Evolutionary conservation across 2,797 vertebrate species (phyloP), one percentile per base, ranked within the genome.

Genomic region (Pseudochirops cupreus): DNA sequence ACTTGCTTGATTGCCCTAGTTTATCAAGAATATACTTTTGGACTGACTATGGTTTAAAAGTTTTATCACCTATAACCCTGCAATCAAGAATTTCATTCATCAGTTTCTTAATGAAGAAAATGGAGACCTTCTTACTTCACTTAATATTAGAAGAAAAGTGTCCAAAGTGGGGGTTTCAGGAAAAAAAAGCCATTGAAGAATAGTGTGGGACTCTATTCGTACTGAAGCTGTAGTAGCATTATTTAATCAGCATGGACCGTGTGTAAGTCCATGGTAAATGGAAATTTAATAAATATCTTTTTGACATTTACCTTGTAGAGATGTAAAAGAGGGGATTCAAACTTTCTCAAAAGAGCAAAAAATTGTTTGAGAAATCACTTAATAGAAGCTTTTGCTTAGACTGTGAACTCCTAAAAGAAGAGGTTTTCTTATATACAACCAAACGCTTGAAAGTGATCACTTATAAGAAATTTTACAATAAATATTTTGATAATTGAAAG

Each of bases 61-160:
- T 39, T 82, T 21, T 82, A 82, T 39, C 18, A 82, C n/a, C 16
- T 82, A 67, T n/a, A 82, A 10, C 1, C n/a, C n/a, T 46, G 21
- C 0, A 5, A 46, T 46, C 74, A 46, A 74, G n/a, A 39, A 74
- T 31, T 54, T 24, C 5, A 50, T 82, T 92, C 57, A 26, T 54
- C 92, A 91, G 91, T 2, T 11, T 92, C 50, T 54, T 93, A 12
- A 94, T 29, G 2, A 46, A 90, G 13, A 56, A 46, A 93, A 94
- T 16, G 90, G 56, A 94, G 93, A 14, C 16, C 91, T 94, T 62
- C 87, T 55, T 94, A 74, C 16, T 74, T 39, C 1, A 2, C 5
- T 74, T n/a, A 39, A 67, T 93, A 91, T 29, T 55, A 18, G 24
- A 53, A 94, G 46, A 87, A 82, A 96, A 95, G 91, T 93, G 89